Conservation (phyloP, 64 coral and sea anemone genomes). For the Pocillopora damicornis region DNA sequence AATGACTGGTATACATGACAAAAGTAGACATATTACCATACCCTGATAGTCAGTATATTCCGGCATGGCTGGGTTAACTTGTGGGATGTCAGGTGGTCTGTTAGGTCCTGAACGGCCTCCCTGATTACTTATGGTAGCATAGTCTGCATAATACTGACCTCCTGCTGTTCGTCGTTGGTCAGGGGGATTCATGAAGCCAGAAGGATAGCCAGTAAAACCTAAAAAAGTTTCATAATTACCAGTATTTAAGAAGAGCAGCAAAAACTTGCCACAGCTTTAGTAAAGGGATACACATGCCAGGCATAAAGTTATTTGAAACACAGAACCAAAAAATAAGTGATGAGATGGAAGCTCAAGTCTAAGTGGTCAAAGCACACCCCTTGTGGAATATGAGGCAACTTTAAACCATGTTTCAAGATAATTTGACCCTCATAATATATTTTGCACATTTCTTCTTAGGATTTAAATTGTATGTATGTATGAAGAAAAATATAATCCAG, state of each 20-base stretch:
- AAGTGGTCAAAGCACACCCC: too few species aligned
- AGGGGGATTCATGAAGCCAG: conserved; percentile 45
- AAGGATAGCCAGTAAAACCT: conserved; percentile 46
- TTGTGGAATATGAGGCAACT: too few species aligned
- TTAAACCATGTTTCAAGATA: too few species aligned
- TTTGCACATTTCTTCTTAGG: too few species aligned
- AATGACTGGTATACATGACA: too few species aligned
- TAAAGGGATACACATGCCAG: not conserved
- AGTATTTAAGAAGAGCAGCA: not conserved
- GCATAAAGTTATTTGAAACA: too few species aligned
- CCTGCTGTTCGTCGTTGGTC: conserved; percentile 42
- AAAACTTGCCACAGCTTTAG: not conserved
- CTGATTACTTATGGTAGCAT: conserved; percentile 54
- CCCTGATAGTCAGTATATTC: conserved; percentile 59
- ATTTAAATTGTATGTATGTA: too few species aligned
- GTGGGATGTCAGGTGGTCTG: conserved; percentile 44
- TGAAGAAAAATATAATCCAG: too few species aligned
- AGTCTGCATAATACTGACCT: conserved; percentile 64
- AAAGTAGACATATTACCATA: not conserved
- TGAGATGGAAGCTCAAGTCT: too few species aligned
- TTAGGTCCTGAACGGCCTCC: conserved; percentile 46
- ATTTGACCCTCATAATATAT: too few species aligned
- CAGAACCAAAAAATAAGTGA: too few species aligned
- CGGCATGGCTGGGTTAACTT: conserved; percentile 32
- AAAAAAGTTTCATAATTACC: not conserved